phyloP scores from a whole-genome alignment of 1,140 invertebrate species.

The Cherax quadricarinatus region DNA sequence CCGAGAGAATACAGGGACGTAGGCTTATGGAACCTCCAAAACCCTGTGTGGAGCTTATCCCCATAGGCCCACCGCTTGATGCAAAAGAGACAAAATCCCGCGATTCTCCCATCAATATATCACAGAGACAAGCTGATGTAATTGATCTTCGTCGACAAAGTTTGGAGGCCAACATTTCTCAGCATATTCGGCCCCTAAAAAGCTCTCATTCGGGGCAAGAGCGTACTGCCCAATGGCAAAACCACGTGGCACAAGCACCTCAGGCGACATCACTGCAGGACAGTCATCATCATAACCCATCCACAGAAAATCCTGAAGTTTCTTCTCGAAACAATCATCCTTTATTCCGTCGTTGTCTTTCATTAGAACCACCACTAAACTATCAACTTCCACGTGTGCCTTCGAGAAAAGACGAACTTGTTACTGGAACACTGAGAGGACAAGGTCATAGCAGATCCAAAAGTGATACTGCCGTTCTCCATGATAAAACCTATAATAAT shows the following conservation, averaged over 20 bases:
- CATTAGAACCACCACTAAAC: neutral
- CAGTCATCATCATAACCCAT: neutral
- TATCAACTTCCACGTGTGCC: neutral
- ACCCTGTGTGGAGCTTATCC: slow-evolving; percentile 51
- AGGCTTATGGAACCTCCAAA: slow-evolving; percentile 34
- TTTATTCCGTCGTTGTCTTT: neutral
- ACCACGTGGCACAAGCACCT: neutral
- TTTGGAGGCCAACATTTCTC: neutral
- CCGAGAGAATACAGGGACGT: neutral
- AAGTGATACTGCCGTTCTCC: neutral
- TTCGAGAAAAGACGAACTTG: neutral
- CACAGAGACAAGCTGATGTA: neutral
- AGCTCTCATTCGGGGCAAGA: neutral
- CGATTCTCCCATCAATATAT: neutral
- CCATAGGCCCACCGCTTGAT: neutral
- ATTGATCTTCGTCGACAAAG: neutral
- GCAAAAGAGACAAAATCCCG: neutral
- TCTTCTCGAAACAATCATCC: neutral
- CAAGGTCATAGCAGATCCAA: neutral
- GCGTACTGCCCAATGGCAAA: neutral
- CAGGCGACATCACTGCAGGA: neutral
- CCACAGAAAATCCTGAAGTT: neutral
- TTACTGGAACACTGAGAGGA: neutral
- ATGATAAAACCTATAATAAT: neutral
- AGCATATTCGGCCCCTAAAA: neutral